Evolutionary conservation across 2,113 vertebrate species (phyloP).

Genomic region (Arothron firmamentum): DNA sequence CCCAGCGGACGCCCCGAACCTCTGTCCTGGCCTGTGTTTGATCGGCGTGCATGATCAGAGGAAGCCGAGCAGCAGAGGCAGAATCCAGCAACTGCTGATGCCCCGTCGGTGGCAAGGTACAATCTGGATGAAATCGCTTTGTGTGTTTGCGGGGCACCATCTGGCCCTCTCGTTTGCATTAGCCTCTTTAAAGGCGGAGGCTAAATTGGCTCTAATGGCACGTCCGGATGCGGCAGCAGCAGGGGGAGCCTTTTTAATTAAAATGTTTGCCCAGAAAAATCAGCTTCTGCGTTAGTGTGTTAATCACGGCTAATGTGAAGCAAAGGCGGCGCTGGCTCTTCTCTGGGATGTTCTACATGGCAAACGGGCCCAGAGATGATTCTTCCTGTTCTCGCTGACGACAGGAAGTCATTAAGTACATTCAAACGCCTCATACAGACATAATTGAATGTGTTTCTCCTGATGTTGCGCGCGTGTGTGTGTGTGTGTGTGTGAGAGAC

Average conservation of each 20-base stretch:
- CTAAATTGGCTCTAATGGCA: slow-evolving; percentile 73
- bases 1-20: too few species aligned
- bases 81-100: slow-evolving; percentile 2
- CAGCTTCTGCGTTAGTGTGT: slow-evolving; percentile 69
- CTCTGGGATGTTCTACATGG: slow-evolving; percentile 65
- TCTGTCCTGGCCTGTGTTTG: too few species aligned
- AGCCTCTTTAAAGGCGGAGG: slow-evolving; percentile 58
- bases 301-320: slow-evolving; percentile 74
- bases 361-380: slow-evolving; percentile 51
- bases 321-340: slow-evolving; percentile 45
- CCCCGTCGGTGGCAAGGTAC: slow-evolving; percentile 36
- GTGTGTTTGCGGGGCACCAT: slow-evolving; percentile 60
- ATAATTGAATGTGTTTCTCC: not conserved
- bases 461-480: too few species aligned
- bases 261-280: slow-evolving; percentile 77
- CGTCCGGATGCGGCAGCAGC: slow-evolving; percentile 66
- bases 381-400: slow-evolving; percentile 22
- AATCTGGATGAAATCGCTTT: slow-evolving; percentile 13
- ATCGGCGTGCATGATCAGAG: too few species aligned
- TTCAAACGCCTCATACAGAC: not conserved
- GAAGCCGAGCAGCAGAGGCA: slow-evolving; percentile 8
- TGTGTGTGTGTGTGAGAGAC: too few species aligned
- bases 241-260: slow-evolving; percentile 75
- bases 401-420: slow-evolving; percentile 1
- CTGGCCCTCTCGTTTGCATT: slow-evolving; percentile 57